These are phyloP conservation scores for Crypturellus tataupa DNA, from an alignment of 2,797 vertebrate genomes.

Conservation along the genomic window DNA sequence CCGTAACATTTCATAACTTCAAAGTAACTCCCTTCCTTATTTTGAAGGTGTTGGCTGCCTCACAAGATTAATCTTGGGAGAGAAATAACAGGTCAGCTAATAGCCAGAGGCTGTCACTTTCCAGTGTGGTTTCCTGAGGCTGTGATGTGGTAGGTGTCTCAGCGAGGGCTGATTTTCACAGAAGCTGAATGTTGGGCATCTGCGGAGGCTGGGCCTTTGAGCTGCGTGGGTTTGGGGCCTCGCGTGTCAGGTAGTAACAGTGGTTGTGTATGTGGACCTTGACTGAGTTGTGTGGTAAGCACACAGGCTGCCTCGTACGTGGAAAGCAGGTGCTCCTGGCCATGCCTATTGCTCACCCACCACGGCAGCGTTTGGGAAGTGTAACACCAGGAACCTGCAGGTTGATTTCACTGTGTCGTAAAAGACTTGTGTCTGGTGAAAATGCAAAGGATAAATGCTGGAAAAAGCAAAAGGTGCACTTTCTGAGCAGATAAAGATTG, in stretches of 20 bases:
- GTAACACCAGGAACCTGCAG: not conserved
- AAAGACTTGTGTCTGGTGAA: not conserved
- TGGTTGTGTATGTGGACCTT: not conserved
- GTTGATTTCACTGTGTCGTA: not conserved
- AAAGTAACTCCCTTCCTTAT: not conserved
- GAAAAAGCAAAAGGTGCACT: not conserved
- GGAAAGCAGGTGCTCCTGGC: not conserved
- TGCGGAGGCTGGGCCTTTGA: not conserved
- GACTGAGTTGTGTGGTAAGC: not conserved
- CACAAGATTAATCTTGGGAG: not conserved
- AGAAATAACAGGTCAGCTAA: not conserved
- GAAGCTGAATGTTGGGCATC: not conserved
- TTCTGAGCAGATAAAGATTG: not conserved
- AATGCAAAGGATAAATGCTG: not conserved
- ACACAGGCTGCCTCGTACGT: not conserved
- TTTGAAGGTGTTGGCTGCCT: not conserved
- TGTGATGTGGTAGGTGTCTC: not conserved
- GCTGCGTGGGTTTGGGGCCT: not conserved
- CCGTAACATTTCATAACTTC: not conserved
- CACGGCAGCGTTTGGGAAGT: not conserved
- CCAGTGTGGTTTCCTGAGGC: not conserved
- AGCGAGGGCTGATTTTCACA: accelerated
- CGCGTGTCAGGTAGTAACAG: no score
- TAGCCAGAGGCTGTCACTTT: not conserved
- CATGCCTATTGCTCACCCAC: not conserved